Conservation (phyloP, 2,888 invertebrate genomes). For the Drosophila yooni region DNA sequence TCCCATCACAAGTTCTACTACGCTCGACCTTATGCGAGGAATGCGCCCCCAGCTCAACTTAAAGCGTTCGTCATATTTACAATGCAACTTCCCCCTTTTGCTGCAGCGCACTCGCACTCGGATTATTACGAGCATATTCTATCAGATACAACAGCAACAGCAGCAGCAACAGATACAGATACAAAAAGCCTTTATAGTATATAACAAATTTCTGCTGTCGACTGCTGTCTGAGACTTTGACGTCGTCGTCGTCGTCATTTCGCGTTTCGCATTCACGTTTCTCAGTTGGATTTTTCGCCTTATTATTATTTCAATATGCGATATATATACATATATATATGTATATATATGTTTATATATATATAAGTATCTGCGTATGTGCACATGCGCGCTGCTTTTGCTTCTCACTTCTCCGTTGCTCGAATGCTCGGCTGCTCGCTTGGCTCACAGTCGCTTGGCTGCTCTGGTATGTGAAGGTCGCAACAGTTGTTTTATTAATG, state of each 20-base stretch:
- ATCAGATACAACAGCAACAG: conserved; percentile 61
- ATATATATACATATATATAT: conserved; percentile 30
- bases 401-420: conserved; percentile 14
- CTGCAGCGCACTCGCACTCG: conserved; percentile 47
- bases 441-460: conserved; percentile 79
- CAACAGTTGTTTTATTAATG: conserved; percentile 85
- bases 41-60: conserved; percentile 74
- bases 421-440: conserved; percentile 44
- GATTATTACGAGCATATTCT: conserved; percentile 68
- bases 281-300: conserved; percentile 77
- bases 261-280: conserved; percentile 74
- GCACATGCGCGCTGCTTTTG: conserved; percentile 52
- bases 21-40: conserved; percentile 73
- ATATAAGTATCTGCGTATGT: conserved; percentile 46
- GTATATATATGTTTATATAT: conserved; percentile 27
- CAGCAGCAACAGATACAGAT: conserved; percentile 31
- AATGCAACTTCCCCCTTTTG: conserved; percentile 59
- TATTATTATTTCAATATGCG: conserved; percentile 77
- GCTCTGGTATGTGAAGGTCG: conserved; percentile 85
- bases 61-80: conserved; percentile 60
- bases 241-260: conserved; percentile 58
- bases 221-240: conserved; percentile 71
- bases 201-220: conserved; percentile 70
- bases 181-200: conserved; percentile 45
- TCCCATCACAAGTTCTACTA: conserved; percentile 21